These are phyloP conservation scores for Catamblyrhynchus diadema DNA, from an alignment of 2,797 vertebrate species.

Conservation along the genomic window DNA sequence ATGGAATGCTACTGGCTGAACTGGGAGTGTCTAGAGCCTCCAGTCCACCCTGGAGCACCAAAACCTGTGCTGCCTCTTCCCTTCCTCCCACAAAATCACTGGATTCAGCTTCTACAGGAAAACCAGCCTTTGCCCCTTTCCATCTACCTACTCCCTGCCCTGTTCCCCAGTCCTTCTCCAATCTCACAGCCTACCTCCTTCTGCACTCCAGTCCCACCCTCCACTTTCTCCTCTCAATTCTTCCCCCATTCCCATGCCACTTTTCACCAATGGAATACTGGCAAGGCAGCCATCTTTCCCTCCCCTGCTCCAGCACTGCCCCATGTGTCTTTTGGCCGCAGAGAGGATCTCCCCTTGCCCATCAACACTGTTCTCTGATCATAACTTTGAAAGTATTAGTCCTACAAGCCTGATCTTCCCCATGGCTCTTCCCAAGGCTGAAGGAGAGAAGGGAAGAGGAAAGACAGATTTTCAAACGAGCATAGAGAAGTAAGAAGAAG, in stretches of 20 bases:
- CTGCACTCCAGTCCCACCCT: not conserved
- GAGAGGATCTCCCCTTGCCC: not conserved
- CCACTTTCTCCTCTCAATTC: not conserved
- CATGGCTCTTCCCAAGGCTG: fast-evolving
- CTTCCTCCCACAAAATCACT: not conserved
- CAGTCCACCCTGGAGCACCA: fast-evolving
- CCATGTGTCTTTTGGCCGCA: not conserved
- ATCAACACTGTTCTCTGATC: not conserved
- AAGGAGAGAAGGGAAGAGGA: not conserved
- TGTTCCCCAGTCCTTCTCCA: not conserved
- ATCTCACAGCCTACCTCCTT: not conserved
- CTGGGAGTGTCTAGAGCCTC: not conserved
- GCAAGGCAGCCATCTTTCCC: not conserved
- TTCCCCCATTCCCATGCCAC: not conserved
- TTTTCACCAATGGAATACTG: not conserved
- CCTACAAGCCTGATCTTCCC: not conserved
- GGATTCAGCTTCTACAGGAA: not conserved
- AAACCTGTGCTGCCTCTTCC: not conserved
- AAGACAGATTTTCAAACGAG: not conserved
- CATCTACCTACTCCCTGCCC: not conserved
- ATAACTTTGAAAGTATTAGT: not conserved
- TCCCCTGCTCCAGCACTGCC: not conserved
- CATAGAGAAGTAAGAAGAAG: not conserved
- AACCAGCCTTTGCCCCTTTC: not conserved
- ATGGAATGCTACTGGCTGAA: not conserved